These are phyloP conservation scores for Mimachlamys varia DNA, from an alignment of 2,888 invertebrate genomes.

Conservation along the genomic window DNA sequence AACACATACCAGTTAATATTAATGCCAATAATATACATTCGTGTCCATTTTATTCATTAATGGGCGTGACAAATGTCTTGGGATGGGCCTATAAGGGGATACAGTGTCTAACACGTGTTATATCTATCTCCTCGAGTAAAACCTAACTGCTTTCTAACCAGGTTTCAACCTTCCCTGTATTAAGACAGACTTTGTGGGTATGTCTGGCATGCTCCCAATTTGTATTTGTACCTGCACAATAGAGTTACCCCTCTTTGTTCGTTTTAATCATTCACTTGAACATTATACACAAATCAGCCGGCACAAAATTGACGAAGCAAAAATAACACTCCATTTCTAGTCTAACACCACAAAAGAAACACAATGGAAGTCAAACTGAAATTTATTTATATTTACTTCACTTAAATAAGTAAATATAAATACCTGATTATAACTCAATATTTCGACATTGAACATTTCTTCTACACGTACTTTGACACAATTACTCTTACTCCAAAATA, in stretches of 20 bases:
- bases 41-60: constrained; percentile 23
- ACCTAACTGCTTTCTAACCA: background rate
- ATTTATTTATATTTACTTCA: background rate
- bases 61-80: background rate
- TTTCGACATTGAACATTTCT: too few species aligned
- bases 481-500: too few species aligned
- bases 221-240: background rate
- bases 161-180: background rate
- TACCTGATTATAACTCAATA: too few species aligned
- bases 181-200: background rate
- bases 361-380: background rate
- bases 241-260: background rate
- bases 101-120: background rate
- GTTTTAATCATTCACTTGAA: background rate
- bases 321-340: background rate
- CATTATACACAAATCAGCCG: background rate
- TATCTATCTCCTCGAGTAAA: background rate
- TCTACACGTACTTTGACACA: too few species aligned
- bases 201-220: background rate
- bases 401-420: background rate
- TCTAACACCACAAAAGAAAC: background rate
- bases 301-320: background rate
- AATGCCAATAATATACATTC: background rate
- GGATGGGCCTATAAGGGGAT: background rate
- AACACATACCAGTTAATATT: constrained; percentile 10